Base-by-base conservation (phyloP, 2,113 vertebrate genomes). In the Hypanus sabinus region DNA sequence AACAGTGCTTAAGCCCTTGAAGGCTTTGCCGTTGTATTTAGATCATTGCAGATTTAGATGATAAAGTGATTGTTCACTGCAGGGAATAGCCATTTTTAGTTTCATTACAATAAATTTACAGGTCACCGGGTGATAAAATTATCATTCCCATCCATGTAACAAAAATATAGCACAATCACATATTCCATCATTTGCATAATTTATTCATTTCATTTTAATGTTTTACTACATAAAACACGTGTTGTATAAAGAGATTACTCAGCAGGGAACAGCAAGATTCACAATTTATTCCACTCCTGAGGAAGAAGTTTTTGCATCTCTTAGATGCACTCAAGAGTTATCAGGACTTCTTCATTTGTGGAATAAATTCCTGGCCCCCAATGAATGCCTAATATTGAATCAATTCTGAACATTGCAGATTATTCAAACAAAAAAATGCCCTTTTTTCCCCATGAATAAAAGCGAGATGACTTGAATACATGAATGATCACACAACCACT, bases 211-310 rank as follows among this genome's bases (percentile, higher is more conserved):
- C 70, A 73, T 93, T 93, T 93, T 71, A 93, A 93, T 93, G 91
- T 93, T 93, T 93, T 93, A 93, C 73, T 93, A 93, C 91, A 93
- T 93, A 93, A 93, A 93, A 93, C 91, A 93, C 24, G 91, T 93
- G 91, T 93, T 55, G 20, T 93, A 93, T 93, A 93, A 93, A 73
- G 68, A 93, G 91, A 93, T 93, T 93, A 93, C 91, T 93, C 91
- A 75, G 70, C 91, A 73, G 91, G 91, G 91, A 93, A 46, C 91
- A 73, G 91, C 38, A 73, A 73, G 38, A 93, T 55, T 8, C 12
- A 75, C 68, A 93, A 75, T 93, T 93, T 93, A 93, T 93, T 93
- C 91, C 70, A 75, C 68, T 73, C 68, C 36, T 38, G 91, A 75
- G 70, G 91, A 93, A 93, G 70, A 93, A 38, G 70, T 93, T 93